Evolutionary conservation across 2,888 invertebrate species (phyloP), one percentile per base, ranked within the genome.

Genomic region (Camptogramma bilineatum): DNA sequence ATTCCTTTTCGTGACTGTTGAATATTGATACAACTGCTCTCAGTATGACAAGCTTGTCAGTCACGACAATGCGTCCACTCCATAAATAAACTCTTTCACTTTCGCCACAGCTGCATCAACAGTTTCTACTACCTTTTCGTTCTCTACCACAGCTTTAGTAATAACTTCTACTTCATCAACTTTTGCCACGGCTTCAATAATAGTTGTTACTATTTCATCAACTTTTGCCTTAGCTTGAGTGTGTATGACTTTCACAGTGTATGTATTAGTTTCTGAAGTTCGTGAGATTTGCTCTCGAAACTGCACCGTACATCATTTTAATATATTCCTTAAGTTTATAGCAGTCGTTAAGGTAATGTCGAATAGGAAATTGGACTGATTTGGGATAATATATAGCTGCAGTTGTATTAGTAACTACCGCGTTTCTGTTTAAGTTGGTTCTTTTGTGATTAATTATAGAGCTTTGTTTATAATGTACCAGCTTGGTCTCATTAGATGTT

Each of bases 261-360:
- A 8, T 21, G 17, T 9, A 62, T 24, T 39, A 54, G 54, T 62
- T 77, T 77, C 79, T 75, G 77, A 76, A 80, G 34, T 75, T 84
- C 83, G 84, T 74, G 76, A 72, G 74, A 72, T 68, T 69, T 73
- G 77, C 79, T 77, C 77, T 76, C 71, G 65, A 72, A 76, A 73
- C 59, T 62, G 63, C 67, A 63, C n/a, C n/a, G 76, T 79, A 73
- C 78, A 78, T 81, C 80, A 82, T 60, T 52, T 56, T 78, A 66
- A 75, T 78, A 76, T 76, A 79, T 77, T 80, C 80, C 78, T 80
- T 81, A 72, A 76, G 77, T 76, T 81, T 79, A 81, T 77, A 73
- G 70, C 70, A 58, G 77, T 77, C 74, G 76, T 76, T 78, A 72
- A 68, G 68, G 70, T 73, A 78, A 83, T 81, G 72, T 62, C 44